Evolutionary conservation across 92 coral and sea anemone species (phyloP), one percentile per base, ranked within the genome.

Genomic region (Umimayanthus chanpuru): DNA sequence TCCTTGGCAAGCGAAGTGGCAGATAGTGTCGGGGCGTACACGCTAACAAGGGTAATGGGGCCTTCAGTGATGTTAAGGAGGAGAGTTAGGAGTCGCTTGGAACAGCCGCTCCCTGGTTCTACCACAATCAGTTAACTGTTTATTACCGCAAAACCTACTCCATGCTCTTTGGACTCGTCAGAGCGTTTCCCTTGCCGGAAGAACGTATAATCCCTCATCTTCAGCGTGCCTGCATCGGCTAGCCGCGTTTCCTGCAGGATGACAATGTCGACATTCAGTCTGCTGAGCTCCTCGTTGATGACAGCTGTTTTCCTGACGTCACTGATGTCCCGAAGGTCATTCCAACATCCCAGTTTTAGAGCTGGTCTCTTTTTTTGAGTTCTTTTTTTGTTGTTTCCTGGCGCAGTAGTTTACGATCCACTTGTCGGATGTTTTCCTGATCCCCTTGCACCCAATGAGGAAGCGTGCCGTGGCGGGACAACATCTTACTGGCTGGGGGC

Each of bases 31-130:
- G 89, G 89, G 26, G 91, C 91, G 65, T 85, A 89, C 85, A 47
- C 89, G 30, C 92, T 85, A 44, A 83, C 89, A 38, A 89, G 81
- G 89, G 65, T 85, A 21, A 89, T 82, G 8, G 91, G 90, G 89
- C 81, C 82, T 14, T 78, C 88, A 5, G 43, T 87, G 72, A 65
- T 73, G 55, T 85, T 85, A 9, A 85, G 81, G 88, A 2, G 66
- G 88, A 85, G 87, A 71, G 70, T 72, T 64, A 85, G 64, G 49
- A 85, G 85, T 44, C 89, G 71, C 85, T 75, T 6, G 28, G 92
- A 26, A 26, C 83, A 76, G 47, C 28, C 30, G 16, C 83, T 85
- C 74, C 76, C 90, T 32, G 58, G 90, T 58, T 88, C 80, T 14
- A 89, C 55, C 90, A 44, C 44, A 73, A 26, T 26, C 77, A 85